Base-by-base conservation (phyloP, 2,888 invertebrate species). In the Junonia oenone region DNA sequence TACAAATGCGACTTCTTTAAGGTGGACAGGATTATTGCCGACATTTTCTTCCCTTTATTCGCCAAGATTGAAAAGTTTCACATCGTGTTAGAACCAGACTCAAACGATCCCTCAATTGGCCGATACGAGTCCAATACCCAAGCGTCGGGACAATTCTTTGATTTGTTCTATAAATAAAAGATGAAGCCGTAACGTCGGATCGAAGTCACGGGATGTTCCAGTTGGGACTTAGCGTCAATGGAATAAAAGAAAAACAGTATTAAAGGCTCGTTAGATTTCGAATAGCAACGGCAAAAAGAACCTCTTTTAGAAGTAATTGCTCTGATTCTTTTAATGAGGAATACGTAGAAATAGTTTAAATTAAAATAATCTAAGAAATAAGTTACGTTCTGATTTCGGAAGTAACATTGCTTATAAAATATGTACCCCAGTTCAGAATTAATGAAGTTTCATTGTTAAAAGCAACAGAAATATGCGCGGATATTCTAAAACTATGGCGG, bases 111-210 rank as follows among this genome's bases (percentile, higher is more conserved):
- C 14, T 6, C 13, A n/a, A 40, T 19, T 31, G 29, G 9, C 14
- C 29, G 29, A 26, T 47, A 38, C 29, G 46, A 38, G 31, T 31
- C 14, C 53, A 53, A 31, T 47, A 53, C 2, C 1, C 13, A 6
- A 13, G 52, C 14, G 19, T 15, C 35, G 15, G 6, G 6, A 19
- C 37, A 53, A 46, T 38, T 9, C 29, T 46, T 19, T 45, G 45
- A 38, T 46, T 53, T 53, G 51, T 47, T 35, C 11, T 33, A 47
- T 47, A 43, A 51, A 51, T 35, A 47, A 35, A 47, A 51, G 46
- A 27, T 33, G 43, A 51, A 27, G 31, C 29, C 38, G 27, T n/a
- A 31, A 31, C 37, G 45, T 46, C 22, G 40, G 47, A 40, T 43
- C 9, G 22, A 48, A 40, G 47, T 43, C 47, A 31, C 15, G 47